phyloP scores from a whole-genome alignment of 1,140 invertebrate species.

The Drosophila carrolli region DNA sequence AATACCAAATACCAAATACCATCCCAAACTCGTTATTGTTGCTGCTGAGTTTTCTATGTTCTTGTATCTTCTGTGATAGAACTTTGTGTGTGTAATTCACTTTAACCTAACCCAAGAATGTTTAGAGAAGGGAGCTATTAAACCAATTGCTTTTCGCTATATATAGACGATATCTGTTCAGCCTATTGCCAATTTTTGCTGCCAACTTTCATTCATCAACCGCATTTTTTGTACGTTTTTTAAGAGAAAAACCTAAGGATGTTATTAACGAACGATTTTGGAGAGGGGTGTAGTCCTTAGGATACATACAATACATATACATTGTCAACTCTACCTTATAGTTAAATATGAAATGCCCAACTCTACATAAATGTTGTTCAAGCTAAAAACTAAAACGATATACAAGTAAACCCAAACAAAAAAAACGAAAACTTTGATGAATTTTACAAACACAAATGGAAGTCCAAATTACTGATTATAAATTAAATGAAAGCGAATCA shows the following conservation, averaged over 20 bases:
- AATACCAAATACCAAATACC: neutral
- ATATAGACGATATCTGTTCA: constrained; percentile 43
- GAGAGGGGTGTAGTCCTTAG: constrained; percentile 32
- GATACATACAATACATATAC: constrained; percentile 68
- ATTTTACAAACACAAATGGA: constrained; percentile 67
- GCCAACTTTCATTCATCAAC: constrained; percentile 49
- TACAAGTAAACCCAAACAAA: constrained; percentile 28
- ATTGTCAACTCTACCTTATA: constrained; percentile 75
- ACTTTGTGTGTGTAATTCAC: constrained; percentile 69
- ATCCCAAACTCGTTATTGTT: constrained; percentile 53
- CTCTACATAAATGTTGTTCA: constrained; percentile 79
- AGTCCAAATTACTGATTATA: constrained; percentile 70
- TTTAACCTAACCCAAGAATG: constrained; percentile 32
- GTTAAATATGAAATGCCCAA: constrained; percentile 70
- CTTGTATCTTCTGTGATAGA: constrained; percentile 80
- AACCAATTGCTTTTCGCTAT: constrained; percentile 45
- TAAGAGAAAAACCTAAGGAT: constrained; percentile 11
- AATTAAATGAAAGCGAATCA: constrained; percentile 54
- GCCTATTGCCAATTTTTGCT: constrained; percentile 64
- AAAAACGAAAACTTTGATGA: constrained; percentile 68
- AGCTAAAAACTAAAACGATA: constrained; percentile 54
- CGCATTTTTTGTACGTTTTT: constrained; percentile 54
- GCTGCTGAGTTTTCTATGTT: constrained; percentile 50
- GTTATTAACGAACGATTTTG: constrained; percentile 18
- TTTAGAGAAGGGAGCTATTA: constrained; percentile 8